Base-by-base conservation (phyloP, 2,113 vertebrate species). In the Campylomormyrus numenius region DNA sequence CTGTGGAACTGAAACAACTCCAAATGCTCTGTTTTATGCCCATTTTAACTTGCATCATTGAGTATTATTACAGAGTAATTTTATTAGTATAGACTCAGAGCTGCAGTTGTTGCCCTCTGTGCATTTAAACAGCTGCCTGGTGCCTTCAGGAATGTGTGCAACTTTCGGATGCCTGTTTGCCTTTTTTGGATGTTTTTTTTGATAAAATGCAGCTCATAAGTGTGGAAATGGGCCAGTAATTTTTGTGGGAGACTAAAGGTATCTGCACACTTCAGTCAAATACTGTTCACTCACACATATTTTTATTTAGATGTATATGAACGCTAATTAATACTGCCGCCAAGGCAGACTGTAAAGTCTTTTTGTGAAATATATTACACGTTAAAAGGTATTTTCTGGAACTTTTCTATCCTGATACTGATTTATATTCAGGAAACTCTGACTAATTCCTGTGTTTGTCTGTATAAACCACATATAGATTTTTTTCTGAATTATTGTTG, bases 381-480 rank as follows among this genome's bases (percentile, higher is more conserved):
- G 39, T 31, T 77, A 77, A 46, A 48, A 84, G 50, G 27, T 56
- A 35, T 83, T 5, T 35, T 15, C 39, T 89, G 52, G 24, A 89
- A 27, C 4, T 46, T 70, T 52, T 35, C 87, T 89, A 35, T 6
- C 31, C 42, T 80, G 48, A 35, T 39, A 80, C 3, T 77, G n/a
- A 52, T 52, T 52, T 52, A 52, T 89, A 49, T 89, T 52, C 70
- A 77, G 66, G 42, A 89, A 88, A 8, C 35, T n/a, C 45, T 74
- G 35, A 50, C 53, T 27, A 52, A 89, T 85, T 85, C 52, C 88
- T 84, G 88, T 89, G 35, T 56, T 89, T 85, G 31, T 84, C 21
- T 85, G 6, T 56, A 39, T 21, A 56, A 45, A 39, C 24, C 13
- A 39, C 31, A 39, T 89, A 27, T 21, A 52, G 8, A 74, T 52